Percentiles rank a stretch among this genome's conserved stretches.
These are phyloP conservation scores for Amphibalanus amphitrite DNA, from an alignment of 1,140 invertebrate genomes.

Conservation along the genomic window DNA sequence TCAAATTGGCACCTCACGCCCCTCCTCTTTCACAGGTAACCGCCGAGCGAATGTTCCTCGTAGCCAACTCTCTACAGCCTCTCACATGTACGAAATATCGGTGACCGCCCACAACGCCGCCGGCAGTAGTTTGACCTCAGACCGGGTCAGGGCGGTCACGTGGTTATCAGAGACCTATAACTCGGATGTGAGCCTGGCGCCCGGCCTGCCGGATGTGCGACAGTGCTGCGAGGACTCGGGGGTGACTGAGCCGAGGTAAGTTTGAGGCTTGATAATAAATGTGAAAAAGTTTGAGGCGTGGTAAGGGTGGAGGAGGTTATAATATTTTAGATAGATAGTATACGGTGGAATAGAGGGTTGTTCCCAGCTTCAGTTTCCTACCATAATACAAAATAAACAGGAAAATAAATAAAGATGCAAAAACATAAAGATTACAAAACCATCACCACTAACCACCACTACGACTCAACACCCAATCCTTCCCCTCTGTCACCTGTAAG, in stretches of 20 bases:
- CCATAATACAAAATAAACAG: too few species aligned
- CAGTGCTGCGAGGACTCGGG: constrained; percentile 50
- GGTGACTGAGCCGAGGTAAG: constrained; percentile 43
- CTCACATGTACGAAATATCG: constrained; percentile 62
- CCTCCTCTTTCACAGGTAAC: not conserved
- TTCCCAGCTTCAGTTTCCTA: too few species aligned
- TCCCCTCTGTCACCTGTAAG: too few species aligned
- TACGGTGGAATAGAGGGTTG: too few species aligned
- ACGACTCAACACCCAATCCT: too few species aligned
- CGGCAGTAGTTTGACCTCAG: constrained; percentile 52
- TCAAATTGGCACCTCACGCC: not conserved
- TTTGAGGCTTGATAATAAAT: constrained; percentile 8
- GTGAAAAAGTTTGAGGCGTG: too few species aligned
- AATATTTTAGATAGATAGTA: too few species aligned
- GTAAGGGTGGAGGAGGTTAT: too few species aligned
- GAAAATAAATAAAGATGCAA: too few species aligned
- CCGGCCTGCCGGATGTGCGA: constrained; percentile 47
- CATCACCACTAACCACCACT: too few species aligned
- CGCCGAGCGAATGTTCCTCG: not conserved
- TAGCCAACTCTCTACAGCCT: constrained; percentile 40
- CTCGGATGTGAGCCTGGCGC: constrained; percentile 31
- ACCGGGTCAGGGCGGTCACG: constrained; percentile 45
- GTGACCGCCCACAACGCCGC: constrained; percentile 50
- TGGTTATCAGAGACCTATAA: constrained; percentile 37
- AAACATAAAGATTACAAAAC: too few species aligned